phyloP scores from a whole-genome alignment of 2,797 vertebrate genomes.

The Poecilia gillii region DNA sequence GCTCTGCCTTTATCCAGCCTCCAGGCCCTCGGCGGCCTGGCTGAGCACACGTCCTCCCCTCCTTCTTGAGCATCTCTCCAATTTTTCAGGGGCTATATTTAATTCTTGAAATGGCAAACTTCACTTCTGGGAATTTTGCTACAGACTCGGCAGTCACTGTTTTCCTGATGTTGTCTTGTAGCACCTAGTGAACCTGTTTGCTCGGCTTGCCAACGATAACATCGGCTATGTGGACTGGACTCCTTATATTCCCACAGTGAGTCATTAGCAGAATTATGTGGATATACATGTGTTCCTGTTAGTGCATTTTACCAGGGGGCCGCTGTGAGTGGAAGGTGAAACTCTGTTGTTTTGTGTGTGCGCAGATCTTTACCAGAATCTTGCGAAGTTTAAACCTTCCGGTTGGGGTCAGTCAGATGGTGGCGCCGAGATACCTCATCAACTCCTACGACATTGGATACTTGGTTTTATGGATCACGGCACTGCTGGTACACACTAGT shows the following conservation, averaged over 20 bases:
- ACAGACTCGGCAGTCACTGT: constrained; percentile 39
- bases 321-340: not conserved
- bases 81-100: constrained; percentile 30
- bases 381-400: constrained; percentile 96
- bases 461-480: constrained; percentile 95
- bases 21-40: constrained; percentile 40
- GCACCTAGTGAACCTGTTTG: constrained; percentile 96
- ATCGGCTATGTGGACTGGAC: constrained; percentile 98
- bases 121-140: constrained; percentile 43
- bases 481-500: constrained; percentile 86
- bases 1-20: constrained; percentile 29
- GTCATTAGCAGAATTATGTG: constrained; percentile 49
- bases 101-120: constrained; percentile 36
- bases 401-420: constrained; percentile 93
- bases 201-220: constrained; percentile 94
- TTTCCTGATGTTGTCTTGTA: constrained; percentile 67
- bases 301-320: constrained; percentile 30
- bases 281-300: constrained; percentile 14
- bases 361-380: constrained; percentile 96
- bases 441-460: constrained; percentile 95
- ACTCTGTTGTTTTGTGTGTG: constrained; percentile 19
- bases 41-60: constrained; percentile 17
- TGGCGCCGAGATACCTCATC: constrained; percentile 91
- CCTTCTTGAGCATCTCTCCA: constrained; percentile 12
- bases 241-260: constrained; percentile 94